A percentile compares a stretch with the other conserved stretches of the same genome.
Evolutionary conservation across 2,797 vertebrate species (phyloP).

Genomic region (Poecilia wingei): DNA sequence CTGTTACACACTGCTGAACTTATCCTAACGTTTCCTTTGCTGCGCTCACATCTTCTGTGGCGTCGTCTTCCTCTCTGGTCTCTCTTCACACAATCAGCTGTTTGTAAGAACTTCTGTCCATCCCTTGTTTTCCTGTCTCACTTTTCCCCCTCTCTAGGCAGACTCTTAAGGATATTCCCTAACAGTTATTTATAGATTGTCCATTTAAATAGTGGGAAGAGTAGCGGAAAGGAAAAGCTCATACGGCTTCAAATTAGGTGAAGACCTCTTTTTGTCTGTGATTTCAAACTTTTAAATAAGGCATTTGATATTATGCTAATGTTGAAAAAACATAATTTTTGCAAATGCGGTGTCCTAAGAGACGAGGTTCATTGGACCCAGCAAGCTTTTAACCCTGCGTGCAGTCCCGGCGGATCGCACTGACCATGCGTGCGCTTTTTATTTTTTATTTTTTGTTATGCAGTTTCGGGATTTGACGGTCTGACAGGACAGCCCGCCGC

Average conservation of each 20-base stretch:
- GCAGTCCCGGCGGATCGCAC: too few species aligned
- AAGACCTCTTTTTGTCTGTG: not conserved
- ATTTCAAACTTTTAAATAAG: not conserved
- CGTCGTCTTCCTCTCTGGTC: slow-evolving; percentile 68
- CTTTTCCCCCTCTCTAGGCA: slow-evolving; percentile 41
- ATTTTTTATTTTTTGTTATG: too few species aligned
- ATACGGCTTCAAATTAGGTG: not conserved
- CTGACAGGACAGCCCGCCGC: too few species aligned
- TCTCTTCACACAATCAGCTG: slow-evolving; percentile 77
- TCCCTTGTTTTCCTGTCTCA: slow-evolving; percentile 32
- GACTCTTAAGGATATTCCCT: slow-evolving; percentile 80
- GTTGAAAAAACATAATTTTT: too few species aligned
- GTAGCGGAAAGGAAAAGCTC: slow-evolving; percentile 36
- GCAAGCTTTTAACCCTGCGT: too few species aligned
- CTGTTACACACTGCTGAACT: slow-evolving; percentile 58
- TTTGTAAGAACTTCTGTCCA: slow-evolving; percentile 71
- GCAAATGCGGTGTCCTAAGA: too few species aligned
- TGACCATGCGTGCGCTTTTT: too few species aligned
- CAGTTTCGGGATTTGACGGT: too few species aligned
- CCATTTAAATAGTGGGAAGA: slow-evolving; percentile 72
- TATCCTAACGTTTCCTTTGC: slow-evolving; percentile 56
- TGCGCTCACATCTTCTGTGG: slow-evolving; percentile 20
- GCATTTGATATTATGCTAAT: not conserved
- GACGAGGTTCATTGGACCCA: too few species aligned
- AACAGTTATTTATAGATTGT: slow-evolving; percentile 81